phyloP scores from a whole-genome alignment of 1,140 invertebrate species.

The Ostrea denselamellosa region DNA sequence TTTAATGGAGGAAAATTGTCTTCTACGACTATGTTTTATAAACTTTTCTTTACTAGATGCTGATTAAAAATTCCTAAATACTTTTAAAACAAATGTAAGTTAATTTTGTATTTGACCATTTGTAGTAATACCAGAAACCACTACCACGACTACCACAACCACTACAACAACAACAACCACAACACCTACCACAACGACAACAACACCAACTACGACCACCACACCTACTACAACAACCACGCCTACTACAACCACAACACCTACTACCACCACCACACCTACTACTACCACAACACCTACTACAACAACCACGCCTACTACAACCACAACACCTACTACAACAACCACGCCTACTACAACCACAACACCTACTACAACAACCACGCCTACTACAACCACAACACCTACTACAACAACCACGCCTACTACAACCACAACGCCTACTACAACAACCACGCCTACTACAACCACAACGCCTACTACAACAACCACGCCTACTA shows the following conservation, averaged over 20 bases:
- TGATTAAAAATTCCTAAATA: neutral
- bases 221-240: conserved; percentile 47
- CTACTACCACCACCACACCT: neutral
- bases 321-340: neutral
- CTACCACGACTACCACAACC: neutral
- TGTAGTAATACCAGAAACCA: neutral
- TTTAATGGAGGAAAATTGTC: no score
- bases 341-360: conserved; percentile 15
- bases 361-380: neutral
- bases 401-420: neutral
- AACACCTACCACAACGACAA: neutral
- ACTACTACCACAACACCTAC: conserved; percentile 42
- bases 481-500: neutral
- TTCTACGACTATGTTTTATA: neutral
- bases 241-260: neutral
- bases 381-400: neutral
- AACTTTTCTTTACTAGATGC: neutral
- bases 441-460: neutral
- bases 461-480: neutral
- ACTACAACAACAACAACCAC: neutral
- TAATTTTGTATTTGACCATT: neutral
- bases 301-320: neutral
- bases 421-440: neutral
- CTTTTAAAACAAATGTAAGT: neutral
- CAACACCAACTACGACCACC: conserved; percentile 47